Conservation (phyloP, 2,888 invertebrate genomes). For the Venusia cambrica region DNA sequence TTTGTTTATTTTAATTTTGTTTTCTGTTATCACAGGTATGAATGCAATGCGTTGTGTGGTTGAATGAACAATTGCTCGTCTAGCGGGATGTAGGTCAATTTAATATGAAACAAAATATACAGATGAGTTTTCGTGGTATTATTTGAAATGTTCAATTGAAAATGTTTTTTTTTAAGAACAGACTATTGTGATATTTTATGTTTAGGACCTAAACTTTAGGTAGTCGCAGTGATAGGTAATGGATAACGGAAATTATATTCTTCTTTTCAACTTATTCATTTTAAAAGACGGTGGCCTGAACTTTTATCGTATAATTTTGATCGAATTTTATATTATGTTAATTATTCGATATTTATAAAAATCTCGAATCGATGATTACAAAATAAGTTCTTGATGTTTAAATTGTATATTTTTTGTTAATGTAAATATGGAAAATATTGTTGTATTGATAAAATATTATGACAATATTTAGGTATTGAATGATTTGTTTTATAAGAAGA, state of each 20-base stretch:
- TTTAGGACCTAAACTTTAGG: constrained; percentile 14
- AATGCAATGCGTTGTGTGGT: constrained; percentile 76
- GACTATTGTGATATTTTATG: constrained; percentile 22
- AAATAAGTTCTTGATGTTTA: constrained; percentile 2
- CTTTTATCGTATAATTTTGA: too few relatives aligned
- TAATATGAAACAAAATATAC: constrained; percentile 4
- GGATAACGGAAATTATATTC: constrained; percentile 10
- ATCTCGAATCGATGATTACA: constrained; percentile 7
- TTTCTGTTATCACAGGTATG: constrained; percentile 68
- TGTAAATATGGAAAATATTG: too few relatives aligned
- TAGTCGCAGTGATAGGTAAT: constrained; percentile 13
- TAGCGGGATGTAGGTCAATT: constrained; percentile 48
- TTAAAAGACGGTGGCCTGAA: neutral
- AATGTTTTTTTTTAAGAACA: constrained; percentile 13
- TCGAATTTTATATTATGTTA: too few relatives aligned
- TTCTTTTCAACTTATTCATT: constrained; percentile 12
- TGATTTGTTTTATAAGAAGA: too few relatives aligned
- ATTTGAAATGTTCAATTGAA: constrained; percentile 16
- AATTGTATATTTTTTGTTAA: too few relatives aligned
- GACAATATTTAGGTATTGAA: too few relatives aligned
- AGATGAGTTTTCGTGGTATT: too few relatives aligned
- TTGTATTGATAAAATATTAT: too few relatives aligned
- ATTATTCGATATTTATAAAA: neutral
- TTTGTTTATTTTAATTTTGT: constrained; percentile 37
- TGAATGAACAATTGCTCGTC: constrained; percentile 49